phyloP scores from a whole-genome alignment of 2,888 invertebrate species.

The Furcula furcula region DNA sequence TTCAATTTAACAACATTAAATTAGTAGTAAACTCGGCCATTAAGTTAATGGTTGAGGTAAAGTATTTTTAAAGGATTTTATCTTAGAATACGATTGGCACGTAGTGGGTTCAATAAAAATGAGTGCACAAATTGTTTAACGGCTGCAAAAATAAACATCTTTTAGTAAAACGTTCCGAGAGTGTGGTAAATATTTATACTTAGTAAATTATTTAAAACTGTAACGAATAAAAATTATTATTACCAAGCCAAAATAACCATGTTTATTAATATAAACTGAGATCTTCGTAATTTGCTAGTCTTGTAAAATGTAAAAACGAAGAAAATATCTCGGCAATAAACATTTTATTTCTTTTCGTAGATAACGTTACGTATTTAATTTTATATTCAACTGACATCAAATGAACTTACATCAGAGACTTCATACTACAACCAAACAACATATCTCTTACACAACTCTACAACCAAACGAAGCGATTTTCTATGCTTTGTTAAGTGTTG shows the following conservation, averaged over 20 bases:
- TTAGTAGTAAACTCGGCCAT: conserved; percentile 7
- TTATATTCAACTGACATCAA: too few relatives aligned
- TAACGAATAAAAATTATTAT: neutral
- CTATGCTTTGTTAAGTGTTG: too few relatives aligned
- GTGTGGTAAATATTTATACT: neutral
- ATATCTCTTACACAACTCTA: too few relatives aligned
- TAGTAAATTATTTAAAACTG: neutral
- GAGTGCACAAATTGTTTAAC: neutral
- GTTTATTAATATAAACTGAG: neutral
- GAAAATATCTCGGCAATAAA: too few relatives aligned
- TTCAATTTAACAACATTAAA: conserved; percentile 5
- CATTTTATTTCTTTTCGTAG: too few relatives aligned
- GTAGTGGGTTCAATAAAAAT: conserved; percentile 10
- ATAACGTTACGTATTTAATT: too few relatives aligned
- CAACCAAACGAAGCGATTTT: too few relatives aligned
- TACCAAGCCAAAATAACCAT: neutral
- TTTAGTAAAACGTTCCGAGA: neutral
- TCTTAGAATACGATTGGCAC: conserved; percentile 1
- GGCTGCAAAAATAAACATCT: neutral
- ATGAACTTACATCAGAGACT: too few relatives aligned
- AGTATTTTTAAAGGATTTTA: conserved; percentile 11
- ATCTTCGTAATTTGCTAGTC: neutral
- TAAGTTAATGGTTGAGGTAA: conserved; percentile 10
- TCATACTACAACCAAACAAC: too few relatives aligned
- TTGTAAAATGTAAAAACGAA: too few relatives aligned